These are phyloP conservation scores for Kryptolebias marmoratus DNA, from an alignment of 2,113 vertebrate genomes.

Conservation along the genomic window DNA sequence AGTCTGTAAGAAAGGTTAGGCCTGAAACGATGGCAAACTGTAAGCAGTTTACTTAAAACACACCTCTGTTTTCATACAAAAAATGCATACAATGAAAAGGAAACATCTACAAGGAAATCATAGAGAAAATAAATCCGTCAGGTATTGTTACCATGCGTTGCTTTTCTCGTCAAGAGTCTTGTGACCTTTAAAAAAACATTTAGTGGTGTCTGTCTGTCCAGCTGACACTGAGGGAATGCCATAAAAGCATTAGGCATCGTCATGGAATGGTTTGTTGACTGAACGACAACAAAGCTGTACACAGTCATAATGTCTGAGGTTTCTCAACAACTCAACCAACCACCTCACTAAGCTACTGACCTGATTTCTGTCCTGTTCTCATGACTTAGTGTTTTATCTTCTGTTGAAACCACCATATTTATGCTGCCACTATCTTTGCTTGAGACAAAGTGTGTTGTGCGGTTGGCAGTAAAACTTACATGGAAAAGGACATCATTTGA, in stretches of 20 bases:
- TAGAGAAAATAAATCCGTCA: constrained; percentile 77
- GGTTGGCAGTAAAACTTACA: neutral
- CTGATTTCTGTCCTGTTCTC: neutral
- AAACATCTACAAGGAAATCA: constrained; percentile 78
- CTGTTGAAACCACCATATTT: constrained; percentile 30
- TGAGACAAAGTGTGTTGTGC: neutral
- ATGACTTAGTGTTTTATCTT: constrained; percentile 11
- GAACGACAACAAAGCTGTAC: constrained; percentile 40
- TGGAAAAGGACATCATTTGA: neutral
- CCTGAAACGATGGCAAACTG: constrained; percentile 84
- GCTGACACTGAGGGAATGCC: constrained; percentile 62
- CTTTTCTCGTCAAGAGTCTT: constrained; percentile 23
- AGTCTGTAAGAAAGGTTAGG: constrained; percentile 82
- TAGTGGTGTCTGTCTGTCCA: constrained; percentile 6
- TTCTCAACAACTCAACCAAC: neutral
- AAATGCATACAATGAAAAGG: constrained; percentile 84
- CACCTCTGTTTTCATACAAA: constrained; percentile 77
- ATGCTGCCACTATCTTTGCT: neutral
- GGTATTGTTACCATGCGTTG: constrained; percentile 49
- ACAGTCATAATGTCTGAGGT: constrained; percentile 35
- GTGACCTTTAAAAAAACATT: neutral
- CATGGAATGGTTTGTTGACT: constrained; percentile 59
- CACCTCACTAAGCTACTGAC: neutral
- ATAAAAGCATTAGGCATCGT: constrained; percentile 49
- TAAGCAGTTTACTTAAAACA: constrained; percentile 71